Evolutionary conservation across 2,888 invertebrate species (phyloP), one percentile per base, ranked within the genome.

Genomic region (Trichogramma evanescens): DNA sequence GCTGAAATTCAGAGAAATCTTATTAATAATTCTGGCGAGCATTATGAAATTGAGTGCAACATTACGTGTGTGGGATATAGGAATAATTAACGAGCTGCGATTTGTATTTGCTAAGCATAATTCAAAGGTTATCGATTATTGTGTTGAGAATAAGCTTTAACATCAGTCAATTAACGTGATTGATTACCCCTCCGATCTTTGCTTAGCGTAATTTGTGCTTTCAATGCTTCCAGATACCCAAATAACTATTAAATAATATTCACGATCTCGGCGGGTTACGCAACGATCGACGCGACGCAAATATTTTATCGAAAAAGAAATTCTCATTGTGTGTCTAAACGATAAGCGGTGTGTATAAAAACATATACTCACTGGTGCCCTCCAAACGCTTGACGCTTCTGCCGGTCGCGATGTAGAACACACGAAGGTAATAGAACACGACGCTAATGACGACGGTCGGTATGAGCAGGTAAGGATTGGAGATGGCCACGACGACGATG

Each of bases 351-450:
- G 26, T 26, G 26, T 26, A 26, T 26, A 26, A 3, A 26, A 54
- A n/a, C 42, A 43, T 53, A 8, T 77, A 86, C 88, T 86, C 80
- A 89, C 89, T 89, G 75, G 88, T 84, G 77, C 89, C 89, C 82
- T 90, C 89, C 75, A 90, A 81, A 69, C 89, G 84, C 76, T 89
- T 95, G 64, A 95, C 83, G 78, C 88, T 87, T 66, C 93, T 82
- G 49, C 93, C 90, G 6, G 93, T 89, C 54, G 86, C 80, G 59
- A 95, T 76, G 78, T 93, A 94, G 76, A 91, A 85, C 58, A 84
- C 83, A 53, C 94, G 81, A 51, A 93, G 79, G 10, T 84, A 81
- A 73, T 89, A 87, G 80, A 95, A 94, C 43, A 91, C 79, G 5
- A 88, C 67, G 7, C 86, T 84, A 65, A 93, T 83, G 0, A 88